Conservation (phyloP, 1,140 invertebrate species). For the Chironomus striatipennis region DNA sequence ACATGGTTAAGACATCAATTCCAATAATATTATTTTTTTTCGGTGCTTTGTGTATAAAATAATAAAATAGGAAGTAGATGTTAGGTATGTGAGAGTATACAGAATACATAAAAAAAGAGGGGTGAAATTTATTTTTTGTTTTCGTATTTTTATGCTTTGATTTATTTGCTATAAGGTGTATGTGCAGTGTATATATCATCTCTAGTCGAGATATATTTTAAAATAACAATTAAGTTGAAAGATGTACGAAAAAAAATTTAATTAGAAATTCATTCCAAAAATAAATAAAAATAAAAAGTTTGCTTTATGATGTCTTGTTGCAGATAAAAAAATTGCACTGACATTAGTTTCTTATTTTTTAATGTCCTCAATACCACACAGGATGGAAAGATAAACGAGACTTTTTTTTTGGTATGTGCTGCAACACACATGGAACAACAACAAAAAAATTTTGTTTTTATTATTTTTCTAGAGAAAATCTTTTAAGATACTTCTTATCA, state of each 20-base stretch:
- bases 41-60: background rate
- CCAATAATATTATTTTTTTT: background rate
- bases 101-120: constrained; percentile 8
- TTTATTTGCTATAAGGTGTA: background rate
- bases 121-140: background rate
- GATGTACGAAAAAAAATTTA: too few species aligned
- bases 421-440: too few species aligned
- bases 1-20: constrained; percentile 23
- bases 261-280: background rate
- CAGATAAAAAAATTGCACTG: too few species aligned
- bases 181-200: too few species aligned
- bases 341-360: too few species aligned
- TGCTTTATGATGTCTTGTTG: background rate
- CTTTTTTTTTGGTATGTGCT: too few species aligned
- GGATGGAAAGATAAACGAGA: too few species aligned
- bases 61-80: background rate
- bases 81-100: background rate
- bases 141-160: background rate
- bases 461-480: background rate
- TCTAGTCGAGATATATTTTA: too few species aligned
- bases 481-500: constrained; percentile 20
- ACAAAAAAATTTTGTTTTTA: background rate
- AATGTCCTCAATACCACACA: too few species aligned
- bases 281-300: too few species aligned
- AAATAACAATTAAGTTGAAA: too few species aligned